Percentiles rank a stretch among this genome's conserved stretches.
These are phyloP conservation scores for Limosa lapponica DNA, from an alignment of 2,797 vertebrate genomes.

Conservation along the genomic window DNA sequence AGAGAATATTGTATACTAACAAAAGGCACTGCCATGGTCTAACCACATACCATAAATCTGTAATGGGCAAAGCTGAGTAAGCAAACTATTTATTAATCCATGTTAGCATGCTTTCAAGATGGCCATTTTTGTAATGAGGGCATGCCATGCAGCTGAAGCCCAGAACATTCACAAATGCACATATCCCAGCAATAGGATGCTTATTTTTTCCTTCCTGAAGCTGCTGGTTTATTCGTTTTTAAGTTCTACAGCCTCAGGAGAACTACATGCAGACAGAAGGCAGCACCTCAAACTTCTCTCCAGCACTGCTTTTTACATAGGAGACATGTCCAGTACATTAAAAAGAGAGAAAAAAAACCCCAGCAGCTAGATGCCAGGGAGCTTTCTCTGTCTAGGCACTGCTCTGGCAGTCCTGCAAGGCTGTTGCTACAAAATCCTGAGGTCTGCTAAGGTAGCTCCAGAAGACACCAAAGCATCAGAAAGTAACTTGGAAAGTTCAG, in stretches of 20 bases:
- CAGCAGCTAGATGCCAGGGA: neutral
- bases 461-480: neutral
- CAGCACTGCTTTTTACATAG: neutral
- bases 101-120: neutral
- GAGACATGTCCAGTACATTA: neutral
- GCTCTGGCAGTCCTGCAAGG: neutral
- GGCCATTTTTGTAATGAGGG: neutral
- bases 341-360: neutral
- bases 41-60: neutral
- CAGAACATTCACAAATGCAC: neutral
- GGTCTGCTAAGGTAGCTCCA: neutral
- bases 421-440: neutral
- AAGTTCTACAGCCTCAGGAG: neutral
- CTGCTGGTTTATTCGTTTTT: neutral
- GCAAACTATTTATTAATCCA: neutral
- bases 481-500: neutral
- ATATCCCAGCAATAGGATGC: neutral
- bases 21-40: neutral
- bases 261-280: neutral
- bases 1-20: neutral
- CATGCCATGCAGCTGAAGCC: neutral
- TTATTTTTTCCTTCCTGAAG: neutral
- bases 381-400: neutral
- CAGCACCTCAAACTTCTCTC: neutral
- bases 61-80: neutral